Base-by-base conservation (phyloP, 2,888 invertebrate genomes). In the Agonopterix heracliana region DNA sequence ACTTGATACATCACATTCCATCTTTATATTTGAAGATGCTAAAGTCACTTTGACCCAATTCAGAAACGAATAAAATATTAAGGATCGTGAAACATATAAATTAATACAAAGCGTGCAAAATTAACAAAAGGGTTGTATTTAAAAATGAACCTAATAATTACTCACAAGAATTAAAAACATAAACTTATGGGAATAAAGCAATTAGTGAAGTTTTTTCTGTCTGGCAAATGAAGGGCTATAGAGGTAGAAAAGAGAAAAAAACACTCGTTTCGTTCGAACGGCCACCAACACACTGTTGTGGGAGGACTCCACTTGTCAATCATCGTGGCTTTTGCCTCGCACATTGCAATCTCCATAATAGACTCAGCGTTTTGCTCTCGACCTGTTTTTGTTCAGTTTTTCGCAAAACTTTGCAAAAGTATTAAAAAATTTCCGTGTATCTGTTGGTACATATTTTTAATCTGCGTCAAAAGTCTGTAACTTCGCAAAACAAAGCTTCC, bases 221-320 rank as follows among this genome's bases (percentile, higher is more conserved):
- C 61, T 61, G 54, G 56, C 66, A 75, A 80, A 76, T 78, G 60
- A 74, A 78, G 70, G 77, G 73, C 71, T 73, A 63, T 64, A 59
- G 58, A 62, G 67, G 64, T 61, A 61, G 50, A 63, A 68, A 36
- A 42, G 49, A 47, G 41, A 53, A 62, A 67, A 67, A 66, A 71
- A 72, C 66, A 51, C 53, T 55, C 59, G 68, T 68, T 71, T 64
- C 60, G 60, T 63, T 57, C 55, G 58, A 72, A 49, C 67, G 81
- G 69, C 82, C 82, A 82, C 82, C 79, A 68, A 64, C 77, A 71
- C 56, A 50, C 65, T 65, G 55, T 46, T 47, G 66, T 69, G 78
- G 81, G 72, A 68, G 78, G 77, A 72, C 62, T 61, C 55, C 45
- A 65, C 70, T 66, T 81, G 83, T 83, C 82, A 83, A 81, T 85